Base-by-base conservation (phyloP, 2,888 invertebrate species). In the Cephalotes varians region DNA sequence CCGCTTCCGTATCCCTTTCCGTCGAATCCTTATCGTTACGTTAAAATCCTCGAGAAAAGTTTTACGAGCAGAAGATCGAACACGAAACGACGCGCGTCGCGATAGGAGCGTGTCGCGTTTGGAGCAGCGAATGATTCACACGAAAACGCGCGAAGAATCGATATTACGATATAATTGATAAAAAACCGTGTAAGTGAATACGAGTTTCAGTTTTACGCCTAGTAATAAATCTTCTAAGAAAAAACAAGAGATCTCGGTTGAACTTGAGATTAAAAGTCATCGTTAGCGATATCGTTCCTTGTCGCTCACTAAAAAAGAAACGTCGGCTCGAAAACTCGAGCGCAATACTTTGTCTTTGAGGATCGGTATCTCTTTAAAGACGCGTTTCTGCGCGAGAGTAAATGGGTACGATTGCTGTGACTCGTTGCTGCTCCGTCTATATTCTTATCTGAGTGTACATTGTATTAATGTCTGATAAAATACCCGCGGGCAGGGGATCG, bases 1-100 rank as follows among this genome's bases (percentile, higher is more conserved):
- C 93, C 15, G 91, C 94, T n/a, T 94, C 94, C 56, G 93, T 94
- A 85, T 94, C 95, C 18, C 92, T 95, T 6, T 95, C 95, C 73
- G 94, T 94, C 64, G 95, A 95, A 82, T 95, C 95, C 21, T 89
- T 95, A 64, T 93, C 94, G 37, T 87, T 93, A 37, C 93, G 90
- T 87, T 93, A 83, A 90, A 62, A 44, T 12, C 7, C 1, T 62
- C 21, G 34, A 34, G 18, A 3, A 15, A 25, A 69, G 12, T 18
- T 67, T 67, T 9, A 40, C 25, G 67, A 58, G 31, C 28, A 15
- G 28, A 71, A 60, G 54, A 51, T 62, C 47, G 40, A 60, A 71
- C 40, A 15, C 31, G 37, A 4, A 2, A 56, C 7, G 18, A 12
- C 25, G 18, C 25, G 54, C 7, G 25, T 56, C 54, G 47, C 71